Base-by-base conservation (phyloP, 2,888 invertebrate genomes). In the Clivina fossor region DNA sequence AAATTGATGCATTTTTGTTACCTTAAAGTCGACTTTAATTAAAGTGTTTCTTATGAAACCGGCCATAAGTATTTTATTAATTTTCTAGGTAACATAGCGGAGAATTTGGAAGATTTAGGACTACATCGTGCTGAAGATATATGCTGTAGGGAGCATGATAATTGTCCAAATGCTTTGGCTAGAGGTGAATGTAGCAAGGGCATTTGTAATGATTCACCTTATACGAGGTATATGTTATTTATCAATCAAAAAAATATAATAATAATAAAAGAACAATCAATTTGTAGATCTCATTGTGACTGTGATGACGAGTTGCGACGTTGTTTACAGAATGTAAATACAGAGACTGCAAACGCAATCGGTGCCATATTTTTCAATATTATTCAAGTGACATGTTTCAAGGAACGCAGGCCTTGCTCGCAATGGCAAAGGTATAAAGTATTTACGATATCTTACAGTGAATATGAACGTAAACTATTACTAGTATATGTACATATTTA, bases 281-380 rank as follows among this genome's bases (percentile, higher is more conserved):
- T n/a, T n/a, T n/a, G n/a, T n/a, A 78, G 86, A 51, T 85, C 86
- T 0, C 85, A 87, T 65, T 89, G 88, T 66, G 84, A 85, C 63
- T 89, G 89, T 65, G 88, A 89, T 66, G 81, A 82, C 1, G 77
- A 79, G 63, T 85, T 90, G 65, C 77, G 86, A 28, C 74, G 81
- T 50, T 90, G 89, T 67, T 73, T 90, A 41, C 82, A 83, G 66
- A 77, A 78, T 51, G 75, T 84, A 3, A 82, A 82, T 62, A 81
- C 85, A 18, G 81, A 84, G 65, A 82, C 85, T n/a, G 85, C 86
- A 11, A 82, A 84, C 63, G 82, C 83, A 0, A 74, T 86, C 53
- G 86, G 86, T n/a, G 82, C 84, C 15, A 78, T 88, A 22, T 88
- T 84, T 72, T 88, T 88, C 75, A 87, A 88, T 66, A 80, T 88